Evolutionary conservation across 1,140 invertebrate species (phyloP), one percentile per base, ranked within the genome.

Genomic region (Acromyrmex charruanus): DNA sequence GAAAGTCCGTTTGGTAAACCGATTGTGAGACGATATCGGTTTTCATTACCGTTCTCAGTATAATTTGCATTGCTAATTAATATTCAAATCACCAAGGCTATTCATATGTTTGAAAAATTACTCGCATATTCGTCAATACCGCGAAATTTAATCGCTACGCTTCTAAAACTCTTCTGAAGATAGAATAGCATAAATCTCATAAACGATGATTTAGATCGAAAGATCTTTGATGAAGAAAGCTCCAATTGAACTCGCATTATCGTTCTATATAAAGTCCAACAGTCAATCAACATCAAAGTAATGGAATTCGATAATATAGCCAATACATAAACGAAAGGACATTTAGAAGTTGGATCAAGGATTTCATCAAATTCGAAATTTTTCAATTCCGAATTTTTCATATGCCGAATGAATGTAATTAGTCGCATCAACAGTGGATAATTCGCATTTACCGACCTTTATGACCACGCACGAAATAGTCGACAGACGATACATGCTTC

Each of bases 401-500:
- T 44, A 7, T 6, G 6, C 12, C 1, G 6, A 2, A 44, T 12
- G 5, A 35, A 3, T 3, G 6, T 74, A 49, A 74, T 61, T 25
- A 51, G 10, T 51, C 10, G 28, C 35, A 84, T 51, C 79, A 55
- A 16, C 10, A 25, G 55, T n/a, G n/a, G 61, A 21, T 86, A 86
- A 88, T 28, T 31, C 1, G 18, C 51, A 10, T 61, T 79, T 88
- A 90, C 71, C 89, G 86, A 81, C 71, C 5, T 55, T 21, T 55
- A 51, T 12, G n/a, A 31, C 1, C 7, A 7, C 12, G 14, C 3
- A 1, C 21, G 44, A 35, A 4, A 25, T 10, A 61, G 35, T 71
- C 89, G 77, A 88, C 87, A 9, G 87, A 58, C 21, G 89, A 82
- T 90, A 90, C 63, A 61, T 10, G 14, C 66, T 82, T 31, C 68